Conservation (phyloP, 2,888 invertebrate species). For the Willowsia nigromaculata region DNA sequence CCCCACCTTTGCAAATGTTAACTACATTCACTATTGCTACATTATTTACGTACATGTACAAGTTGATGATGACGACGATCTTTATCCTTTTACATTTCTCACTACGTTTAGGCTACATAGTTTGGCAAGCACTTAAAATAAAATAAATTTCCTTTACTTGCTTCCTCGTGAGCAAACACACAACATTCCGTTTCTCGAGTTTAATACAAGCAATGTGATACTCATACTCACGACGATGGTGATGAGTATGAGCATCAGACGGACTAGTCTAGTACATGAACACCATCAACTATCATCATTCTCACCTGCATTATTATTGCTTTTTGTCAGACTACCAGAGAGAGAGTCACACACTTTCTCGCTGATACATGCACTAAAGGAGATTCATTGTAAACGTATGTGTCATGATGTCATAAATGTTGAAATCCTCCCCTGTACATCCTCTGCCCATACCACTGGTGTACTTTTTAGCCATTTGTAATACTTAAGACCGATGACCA, state of each 20-base stretch:
- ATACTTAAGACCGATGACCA: not conserved
- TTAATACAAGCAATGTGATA: slow-evolving; percentile 15
- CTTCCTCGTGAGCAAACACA: slow-evolving; percentile 13
- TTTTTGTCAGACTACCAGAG: slow-evolving; percentile 23
- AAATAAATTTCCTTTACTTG: slow-evolving; percentile 24
- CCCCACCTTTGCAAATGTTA: not conserved
- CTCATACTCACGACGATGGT: not conserved
- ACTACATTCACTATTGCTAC: not conserved
- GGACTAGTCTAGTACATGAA: slow-evolving; percentile 7
- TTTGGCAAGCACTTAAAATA: slow-evolving; percentile 47
- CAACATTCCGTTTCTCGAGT: slow-evolving; percentile 39
- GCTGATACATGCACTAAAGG: not conserved
- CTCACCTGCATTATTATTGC: slow-evolving; percentile 17
- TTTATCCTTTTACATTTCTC: not conserved
- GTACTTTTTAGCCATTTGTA: slow-evolving; percentile 33
- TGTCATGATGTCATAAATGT: slow-evolving; percentile 62
- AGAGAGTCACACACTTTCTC: not conserved
- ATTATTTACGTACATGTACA: not conserved
- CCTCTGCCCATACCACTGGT: not conserved
- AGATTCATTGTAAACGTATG: not conserved
- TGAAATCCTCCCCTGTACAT: not conserved
- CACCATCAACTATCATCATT: slow-evolving; percentile 12
- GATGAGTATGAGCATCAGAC: slow-evolving; percentile 7
- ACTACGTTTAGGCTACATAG: not conserved
- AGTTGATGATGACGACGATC: not conserved